Base-by-base conservation (phyloP, 2,113 vertebrate genomes). In the Piprites chloris region DNA sequence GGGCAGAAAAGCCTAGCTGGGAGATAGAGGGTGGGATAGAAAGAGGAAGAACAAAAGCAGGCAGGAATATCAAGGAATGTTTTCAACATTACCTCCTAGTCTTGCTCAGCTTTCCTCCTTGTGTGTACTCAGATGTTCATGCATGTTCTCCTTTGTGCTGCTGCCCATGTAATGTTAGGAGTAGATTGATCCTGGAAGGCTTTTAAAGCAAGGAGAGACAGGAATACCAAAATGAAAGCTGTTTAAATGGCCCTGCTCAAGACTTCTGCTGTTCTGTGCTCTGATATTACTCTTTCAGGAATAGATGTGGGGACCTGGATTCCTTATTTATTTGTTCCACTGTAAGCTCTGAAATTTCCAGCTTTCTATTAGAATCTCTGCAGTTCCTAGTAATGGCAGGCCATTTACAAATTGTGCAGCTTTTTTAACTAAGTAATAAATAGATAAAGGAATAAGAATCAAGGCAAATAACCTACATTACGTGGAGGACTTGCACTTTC, bases 161-260 rank as follows among this genome's bases (percentile, higher is more conserved):
- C 46, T 50, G 23, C 22, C 30, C 11, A 7, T 24, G 21, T 8
- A 42, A 14, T 1, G 0, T 56, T n/a, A 61, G 12, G 2, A 1
- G 13, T 32, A 41, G 44, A 10, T 21, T 58, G 21, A 21, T 49
- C 12, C 44, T 27, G 28, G 15, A n/a, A 85, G 26, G 26, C 2
- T 0, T 56, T 91, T 33, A 61, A 73, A 80, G 18, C 53, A 53
- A 73, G 27, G 24, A 75, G n/a, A 39, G 13, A 21, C 22, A 30
- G 67, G 24, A 85, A 69, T 35, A 37, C 32, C 42, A 62, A 11
- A 83, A 76, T 24, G 30, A 50, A 32, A 83, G 6, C 19, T 73
- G 10, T 11, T 30, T 82, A 49, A 81, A 50, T 82, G 20, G 2
- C 5, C 4, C 41, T 46, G 32, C 11, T 73, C 50, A 77, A 79